Conservation (phyloP, 1,140 invertebrate genomes). For the honey bee (Apis mellifera) region Amel_HAv3.1 CM009946.2:6121501-6122000, state of each 20-base stretch:
- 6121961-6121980: constrained; percentile 73
- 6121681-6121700: too few species aligned
- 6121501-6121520: constrained; percentile 19
- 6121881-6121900: constrained; percentile 71
- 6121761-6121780: too few species aligned
- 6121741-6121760: too few species aligned
- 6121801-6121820: constrained; percentile 12
- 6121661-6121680: too few species aligned
- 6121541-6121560: neutral
- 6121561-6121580: neutral
- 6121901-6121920: constrained; percentile 74
- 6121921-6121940: constrained; percentile 74
- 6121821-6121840: constrained; percentile 53
- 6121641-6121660: too few species aligned
- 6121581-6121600: neutral
- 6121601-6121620: neutral
- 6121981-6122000: constrained; percentile 76
- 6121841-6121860: constrained; percentile 50
- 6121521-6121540: constrained; percentile 8
- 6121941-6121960: constrained; percentile 77
- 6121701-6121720: too few species aligned
- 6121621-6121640: neutral
- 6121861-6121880: constrained; percentile 65
- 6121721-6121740: too few species aligned
- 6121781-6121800: too few species aligned